Base-by-base conservation (phyloP, 2,888 invertebrate genomes). In the Phalera bucephala region DNA sequence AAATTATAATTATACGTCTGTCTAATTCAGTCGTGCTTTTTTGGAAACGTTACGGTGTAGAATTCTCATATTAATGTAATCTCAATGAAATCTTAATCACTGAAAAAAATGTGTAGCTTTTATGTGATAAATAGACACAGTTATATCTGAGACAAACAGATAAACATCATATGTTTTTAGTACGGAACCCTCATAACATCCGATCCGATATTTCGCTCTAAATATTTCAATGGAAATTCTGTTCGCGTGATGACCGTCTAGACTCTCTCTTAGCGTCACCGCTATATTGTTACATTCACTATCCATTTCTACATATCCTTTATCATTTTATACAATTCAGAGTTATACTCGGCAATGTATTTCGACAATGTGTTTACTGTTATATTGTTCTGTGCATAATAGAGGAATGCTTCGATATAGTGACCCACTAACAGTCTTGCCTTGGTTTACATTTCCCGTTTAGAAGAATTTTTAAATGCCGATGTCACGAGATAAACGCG, bases 201-300 rank as follows among this genome's bases (percentile, higher is more conserved):
- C n/a, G n/a, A n/a, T n/a, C n/a, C n/a, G n/a, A n/a, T n/a, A n/a
- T n/a, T n/a, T n/a, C n/a, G n/a, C 72, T 65, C 66, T 53, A 73
- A 67, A 73, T 77, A 69, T 73, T 75, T 76, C 76, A 76, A 77
- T 81, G 76, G 81, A 82, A 82, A 84, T 79, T 79, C 71, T 62
- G 52, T 54, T 78, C 59, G 85, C 81, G 82, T 82, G 80, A 60
- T 54, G 43, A 36, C 17, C 40, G 52, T 50, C 21, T 35, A 45
- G 41, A 45, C 79, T 81, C 82, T 78, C 82, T 56, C 41, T 40
- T 46, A 48, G 50, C 43, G 46, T 50, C 48, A 53, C 39, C 37
- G 46, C 43, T 40, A 45, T 39, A 57, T 55, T 47, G 39, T 34
- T 46, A 35, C 37, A 46, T 43, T 33, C 46, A 37, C 44, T 31